Evolutionary conservation across 1,140 invertebrate species (phyloP).

Genomic region (Ectropis grisescens): DNA sequence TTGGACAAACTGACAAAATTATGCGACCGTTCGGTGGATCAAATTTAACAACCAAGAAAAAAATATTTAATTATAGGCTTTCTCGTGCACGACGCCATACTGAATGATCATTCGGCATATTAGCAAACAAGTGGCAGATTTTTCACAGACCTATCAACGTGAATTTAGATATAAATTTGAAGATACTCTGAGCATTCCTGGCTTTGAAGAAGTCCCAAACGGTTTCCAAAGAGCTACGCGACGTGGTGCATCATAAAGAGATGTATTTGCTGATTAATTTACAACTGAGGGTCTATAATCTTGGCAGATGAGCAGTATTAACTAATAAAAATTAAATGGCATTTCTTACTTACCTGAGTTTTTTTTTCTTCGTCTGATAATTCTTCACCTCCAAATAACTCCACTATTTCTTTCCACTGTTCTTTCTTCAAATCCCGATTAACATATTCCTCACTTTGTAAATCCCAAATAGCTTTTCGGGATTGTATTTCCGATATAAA

Average conservation of each 20-base stretch:
- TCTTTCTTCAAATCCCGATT: conserved; percentile 16
- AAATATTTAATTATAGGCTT: conserved; percentile 9
- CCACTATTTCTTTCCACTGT: conserved; percentile 15
- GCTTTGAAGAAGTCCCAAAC: no score
- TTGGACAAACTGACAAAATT: conserved; percentile 30
- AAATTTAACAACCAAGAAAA: conserved; percentile 1
- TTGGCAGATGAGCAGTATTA: conserved; percentile 8
- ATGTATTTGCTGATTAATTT: conserved; percentile 15
- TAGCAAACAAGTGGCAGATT: neutral
- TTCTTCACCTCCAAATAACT: conserved; percentile 8
- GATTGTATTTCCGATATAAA: conserved; percentile 17
- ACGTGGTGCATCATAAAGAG: conserved; percentile 6
- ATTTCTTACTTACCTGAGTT: conserved; percentile 7
- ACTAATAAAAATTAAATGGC: conserved; percentile 6
- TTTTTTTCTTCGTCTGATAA: conserved; percentile 14
- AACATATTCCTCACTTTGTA: conserved; percentile 13
- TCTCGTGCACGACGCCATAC: neutral
- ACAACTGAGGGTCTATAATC: conserved; percentile 5
- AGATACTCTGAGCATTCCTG: neutral
- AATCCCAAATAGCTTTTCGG: conserved; percentile 17
- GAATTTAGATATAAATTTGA: conserved; percentile 1
- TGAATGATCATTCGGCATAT: conserved; percentile 1
- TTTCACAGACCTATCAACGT: neutral
- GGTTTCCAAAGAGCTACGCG: conserved; percentile 1
- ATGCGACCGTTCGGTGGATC: conserved; percentile 6